A percentile compares a stretch with the other conserved stretches of the same genome.
Evolutionary conservation across 2,888 invertebrate genomes (phyloP).

Genomic region (Halictus quadricinctus): DNA sequence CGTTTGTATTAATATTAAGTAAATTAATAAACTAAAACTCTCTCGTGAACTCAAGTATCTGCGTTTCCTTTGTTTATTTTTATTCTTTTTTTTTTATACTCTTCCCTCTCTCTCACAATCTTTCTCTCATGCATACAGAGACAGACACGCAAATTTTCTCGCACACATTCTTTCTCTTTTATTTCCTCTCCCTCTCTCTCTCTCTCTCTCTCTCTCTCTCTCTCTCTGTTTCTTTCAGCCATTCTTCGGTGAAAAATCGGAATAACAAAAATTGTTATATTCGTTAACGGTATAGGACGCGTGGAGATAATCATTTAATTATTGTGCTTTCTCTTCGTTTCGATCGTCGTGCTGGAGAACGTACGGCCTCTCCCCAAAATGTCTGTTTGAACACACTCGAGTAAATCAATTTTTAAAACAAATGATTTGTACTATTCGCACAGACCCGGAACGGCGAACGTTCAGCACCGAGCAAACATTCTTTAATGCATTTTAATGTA

Average conservation of each 20-base stretch:
- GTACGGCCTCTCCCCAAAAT: slow-evolving; percentile 18
- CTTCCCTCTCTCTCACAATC: neutral
- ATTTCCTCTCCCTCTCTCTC: neutral
- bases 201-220: neutral
- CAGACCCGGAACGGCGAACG: too few species aligned
- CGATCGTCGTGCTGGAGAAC: slow-evolving; percentile 33
- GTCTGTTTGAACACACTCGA: slow-evolving; percentile 21
- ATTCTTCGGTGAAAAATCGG: slow-evolving; percentile 44
- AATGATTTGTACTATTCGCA: neutral
- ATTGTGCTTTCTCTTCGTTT: slow-evolving; percentile 53
- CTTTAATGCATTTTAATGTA: too few species aligned
- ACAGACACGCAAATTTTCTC: neutral
- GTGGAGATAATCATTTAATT: slow-evolving; percentile 44
- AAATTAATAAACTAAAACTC: slow-evolving; percentile 79
- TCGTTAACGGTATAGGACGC: slow-evolving; percentile 60
- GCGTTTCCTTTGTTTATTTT: slow-evolving; percentile 46
- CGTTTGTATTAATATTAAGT: slow-evolving; percentile 79
- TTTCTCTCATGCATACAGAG: neutral
- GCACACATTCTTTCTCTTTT: slow-evolving; percentile 2
- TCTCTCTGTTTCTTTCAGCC: neutral
- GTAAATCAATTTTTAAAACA: neutral
- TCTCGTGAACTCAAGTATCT: slow-evolving; percentile 68
- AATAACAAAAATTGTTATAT: slow-evolving; percentile 60
- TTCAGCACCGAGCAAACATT: too few species aligned
- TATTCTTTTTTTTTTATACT: neutral